A percentile compares a stretch with the other conserved stretches of the same genome.
Conservation (phyloP, 2,113 vertebrate genomes). For the Campylomormyrus tamandua region DNA sequence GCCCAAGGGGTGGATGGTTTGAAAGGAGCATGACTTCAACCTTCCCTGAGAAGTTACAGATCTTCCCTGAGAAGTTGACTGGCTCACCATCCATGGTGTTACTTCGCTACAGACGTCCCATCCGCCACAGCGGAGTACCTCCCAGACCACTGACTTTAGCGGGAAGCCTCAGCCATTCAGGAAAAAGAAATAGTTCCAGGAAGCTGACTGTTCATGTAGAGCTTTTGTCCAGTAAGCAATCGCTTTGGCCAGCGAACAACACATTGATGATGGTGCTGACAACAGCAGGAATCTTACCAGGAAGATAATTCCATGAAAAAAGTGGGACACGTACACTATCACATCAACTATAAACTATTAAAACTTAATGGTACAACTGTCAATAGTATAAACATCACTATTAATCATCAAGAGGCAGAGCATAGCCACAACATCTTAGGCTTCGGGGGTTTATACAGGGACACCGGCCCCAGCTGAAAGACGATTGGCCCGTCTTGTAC, state of each 20-base stretch:
- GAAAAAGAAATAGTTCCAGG: background rate
- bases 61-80: background rate
- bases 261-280: background rate
- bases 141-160: background rate
- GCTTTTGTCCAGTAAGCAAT: background rate
- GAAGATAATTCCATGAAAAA: conserved; percentile 13
- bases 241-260: background rate
- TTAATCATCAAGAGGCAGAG: conserved; percentile 24
- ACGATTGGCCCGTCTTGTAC: background rate
- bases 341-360: background rate
- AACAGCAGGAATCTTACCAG: background rate
- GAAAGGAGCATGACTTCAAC: background rate
- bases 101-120: background rate
- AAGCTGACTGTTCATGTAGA: background rate
- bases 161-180: background rate
- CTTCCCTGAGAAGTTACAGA: background rate
- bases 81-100: background rate
- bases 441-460: background rate
- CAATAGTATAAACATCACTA: conserved; percentile 24
- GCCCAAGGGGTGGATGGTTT: background rate
- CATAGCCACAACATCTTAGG: background rate
- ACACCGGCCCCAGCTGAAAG: background rate
- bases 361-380: conserved; percentile 6
- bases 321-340: background rate
- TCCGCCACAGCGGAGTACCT: background rate